Evolutionary conservation across 2,888 invertebrate genomes (phyloP), one percentile per base, ranked within the genome.

Genomic region (Pomacea canaliculata): DNA sequence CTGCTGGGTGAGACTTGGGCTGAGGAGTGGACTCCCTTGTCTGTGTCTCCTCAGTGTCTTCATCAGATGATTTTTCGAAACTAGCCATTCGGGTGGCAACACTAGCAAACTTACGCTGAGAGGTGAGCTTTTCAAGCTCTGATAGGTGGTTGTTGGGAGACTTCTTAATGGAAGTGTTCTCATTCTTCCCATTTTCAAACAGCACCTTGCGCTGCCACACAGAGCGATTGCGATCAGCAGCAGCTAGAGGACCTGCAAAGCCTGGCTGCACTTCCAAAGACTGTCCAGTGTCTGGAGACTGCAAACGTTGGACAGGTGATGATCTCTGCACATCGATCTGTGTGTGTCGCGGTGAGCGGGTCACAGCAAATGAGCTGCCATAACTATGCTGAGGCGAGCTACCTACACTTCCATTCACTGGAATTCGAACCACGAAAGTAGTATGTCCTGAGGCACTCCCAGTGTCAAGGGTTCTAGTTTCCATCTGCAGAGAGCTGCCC

Each of bases 31-130:
- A 60, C 69, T 74, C 69, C 49, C 74, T 76, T 56, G 72, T 78
- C 62, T 80, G 80, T 8, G 78, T 79, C 18, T 74, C 73, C 18
- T 83, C 83, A 10, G 78, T 66, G 56, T 75, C 69, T 66, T 60
- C 63, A 66, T 72, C 62, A 27, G 76, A 71, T 19, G 80, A 80
- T 49, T 80, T 78, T 79, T 91, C 91, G 85, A 89, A 91, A 27
- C 85, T 86, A 19, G 90, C 90, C 16, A 89, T 83, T 12, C 90
- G 82, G 27, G 84, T 79, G 10, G 89, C 86, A 23, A 91, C 88
- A 73, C 89, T 88, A 27, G 87, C 88, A 71, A 87, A 87, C 70
- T 87, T 88, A 78, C 84, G 86, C 79, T 80, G 95, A 94, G 85
- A 83, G 1, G 85, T 83, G n/a, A 87, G 83, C 80, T 86, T 86